Conservation (phyloP, 2,888 invertebrate species). For the Actias luna region DNA sequence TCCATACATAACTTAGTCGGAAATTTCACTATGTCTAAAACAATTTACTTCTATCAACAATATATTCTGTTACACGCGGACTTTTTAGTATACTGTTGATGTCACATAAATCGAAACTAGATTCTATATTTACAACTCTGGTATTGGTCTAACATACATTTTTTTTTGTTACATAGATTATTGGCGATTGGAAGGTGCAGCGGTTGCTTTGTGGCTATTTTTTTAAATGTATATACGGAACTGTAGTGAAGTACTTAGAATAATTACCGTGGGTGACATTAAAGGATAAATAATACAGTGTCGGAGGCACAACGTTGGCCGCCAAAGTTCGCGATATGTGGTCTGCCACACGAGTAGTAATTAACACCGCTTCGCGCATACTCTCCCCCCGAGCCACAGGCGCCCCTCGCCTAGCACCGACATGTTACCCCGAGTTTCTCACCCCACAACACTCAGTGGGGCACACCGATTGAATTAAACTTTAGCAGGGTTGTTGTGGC, state of each 20-base stretch:
- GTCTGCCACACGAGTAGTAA: conserved; percentile 77
- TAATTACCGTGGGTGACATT: conserved; percentile 50
- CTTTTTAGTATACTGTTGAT: no score
- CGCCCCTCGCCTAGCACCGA: conserved; percentile 25
- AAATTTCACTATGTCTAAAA: no score
- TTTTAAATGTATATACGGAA: not conserved
- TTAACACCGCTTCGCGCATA: conserved; percentile 69
- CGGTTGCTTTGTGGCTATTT: not conserved
- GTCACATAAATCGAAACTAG: no score
- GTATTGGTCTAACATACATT: no score
- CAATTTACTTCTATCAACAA: no score
- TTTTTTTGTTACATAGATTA: no score
- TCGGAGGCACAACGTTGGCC: conserved; percentile 58
- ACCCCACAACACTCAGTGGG: conserved; percentile 54
- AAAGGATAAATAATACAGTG: conserved; percentile 66
- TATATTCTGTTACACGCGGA: no score
- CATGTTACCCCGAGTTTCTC: conserved; percentile 24
- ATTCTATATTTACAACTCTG: no score
- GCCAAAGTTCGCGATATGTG: conserved; percentile 79
- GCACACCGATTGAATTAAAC: conserved; percentile 80
- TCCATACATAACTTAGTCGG: no score
- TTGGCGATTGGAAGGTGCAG: not conserved
- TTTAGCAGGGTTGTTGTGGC: conserved; percentile 78
- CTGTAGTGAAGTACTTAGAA: not conserved
- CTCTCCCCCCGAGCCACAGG: conserved; percentile 23